A percentile compares a stretch with the other conserved stretches of the same genome.
These are phyloP conservation scores for Dicentrarchus labrax DNA, from an alignment of 2,113 vertebrate species.

Conservation along the genomic window DNA sequence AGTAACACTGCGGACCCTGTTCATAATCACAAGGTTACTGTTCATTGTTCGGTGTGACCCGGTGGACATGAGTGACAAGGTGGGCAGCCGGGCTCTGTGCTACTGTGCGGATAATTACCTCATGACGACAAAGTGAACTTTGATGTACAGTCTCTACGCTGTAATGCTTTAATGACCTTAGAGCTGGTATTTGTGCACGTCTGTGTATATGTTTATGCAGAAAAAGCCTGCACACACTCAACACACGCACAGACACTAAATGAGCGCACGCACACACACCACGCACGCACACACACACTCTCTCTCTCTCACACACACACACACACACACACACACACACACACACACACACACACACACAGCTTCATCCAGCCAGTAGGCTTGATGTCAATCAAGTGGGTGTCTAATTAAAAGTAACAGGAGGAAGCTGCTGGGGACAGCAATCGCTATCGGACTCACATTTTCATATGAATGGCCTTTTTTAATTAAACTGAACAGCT, in stretches of 20 bases:
- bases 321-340: conserved; percentile 32
- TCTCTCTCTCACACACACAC: not conserved
- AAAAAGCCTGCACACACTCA: conserved; percentile 49
- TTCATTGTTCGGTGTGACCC: conserved; percentile 78
- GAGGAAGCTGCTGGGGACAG: conserved; percentile 93
- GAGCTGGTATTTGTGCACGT: conserved; percentile 63
- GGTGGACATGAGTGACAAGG: conserved; percentile 79
- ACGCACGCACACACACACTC: conserved; percentile 31
- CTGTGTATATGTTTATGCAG: conserved; percentile 61
- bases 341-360: conserved; percentile 31
- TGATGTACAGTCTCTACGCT: conserved; percentile 72
- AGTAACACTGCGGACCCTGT: conserved; percentile 61
- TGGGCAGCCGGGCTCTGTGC: conserved; percentile 63
- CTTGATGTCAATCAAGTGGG: conserved; percentile 86
- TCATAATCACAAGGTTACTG: conserved; percentile 79
- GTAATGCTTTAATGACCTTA: conserved; percentile 77
- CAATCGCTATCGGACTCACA: conserved; percentile 92
- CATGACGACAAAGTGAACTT: conserved; percentile 83
- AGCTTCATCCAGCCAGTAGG: conserved; percentile 71
- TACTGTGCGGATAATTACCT: conserved; percentile 80
- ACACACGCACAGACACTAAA: conserved; percentile 30
- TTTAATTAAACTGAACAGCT: conserved; percentile 95
- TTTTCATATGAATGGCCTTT: conserved; percentile 98
- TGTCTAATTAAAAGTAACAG: conserved; percentile 96
- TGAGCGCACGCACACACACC: conserved; percentile 5